Base-by-base conservation (phyloP, 64 coral and sea anemone genomes). In the Montipora sp. region DNA sequence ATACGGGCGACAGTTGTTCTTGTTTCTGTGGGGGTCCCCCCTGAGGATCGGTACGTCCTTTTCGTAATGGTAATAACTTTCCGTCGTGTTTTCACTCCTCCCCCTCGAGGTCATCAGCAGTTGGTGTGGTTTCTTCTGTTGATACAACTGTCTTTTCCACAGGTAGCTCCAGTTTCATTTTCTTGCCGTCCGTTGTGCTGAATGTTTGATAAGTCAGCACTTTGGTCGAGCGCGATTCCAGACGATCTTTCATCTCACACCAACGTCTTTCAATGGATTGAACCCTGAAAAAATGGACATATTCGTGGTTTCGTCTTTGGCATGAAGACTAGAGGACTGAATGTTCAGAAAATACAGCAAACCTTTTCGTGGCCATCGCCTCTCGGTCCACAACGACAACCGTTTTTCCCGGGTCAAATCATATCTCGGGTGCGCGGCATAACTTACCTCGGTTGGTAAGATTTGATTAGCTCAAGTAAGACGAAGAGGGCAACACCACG, bases 21-120 rank as follows among this genome's bases (percentile, higher is more conserved):
- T n/a, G 95, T 87, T 75, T 98, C 95, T 18, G 94, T 87, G 59
- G 95, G 95, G 68, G 80, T 79, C 9, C 95, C 95, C 0, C 80
- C 83, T 27, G 89, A 84, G 10, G 92, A 92, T 18, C 87, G 90
- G 78, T 94, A 98, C 4, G 95, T 98, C 72, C 80, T 90, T 78
- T 98, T 98, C 0, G 95, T 98, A 19, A 98, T 94, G 8, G 93
- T 98, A 7, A 98, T 98, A 13, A 94, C 72, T 74, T 98, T 97
- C 8, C 84, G 90, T 15, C 92, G 91, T 8, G 92, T 88, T 73
- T 69, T 94, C 7, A 91, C 61, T 13, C 45, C 44, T 87, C 83
- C n/a, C 68, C 89, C 19, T 88, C 83, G 13, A 80, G 92, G 4
- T 81, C 78, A 47, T 98, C 95, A 79, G 88, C 77, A 78, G 82